A percentile compares a stretch with the other conserved stretches of the same genome.
Evolutionary conservation across 37 sponge, comb jelly and placozoan genomes (phyloP).

Genomic region (Chondrosia reniformis): DNA sequence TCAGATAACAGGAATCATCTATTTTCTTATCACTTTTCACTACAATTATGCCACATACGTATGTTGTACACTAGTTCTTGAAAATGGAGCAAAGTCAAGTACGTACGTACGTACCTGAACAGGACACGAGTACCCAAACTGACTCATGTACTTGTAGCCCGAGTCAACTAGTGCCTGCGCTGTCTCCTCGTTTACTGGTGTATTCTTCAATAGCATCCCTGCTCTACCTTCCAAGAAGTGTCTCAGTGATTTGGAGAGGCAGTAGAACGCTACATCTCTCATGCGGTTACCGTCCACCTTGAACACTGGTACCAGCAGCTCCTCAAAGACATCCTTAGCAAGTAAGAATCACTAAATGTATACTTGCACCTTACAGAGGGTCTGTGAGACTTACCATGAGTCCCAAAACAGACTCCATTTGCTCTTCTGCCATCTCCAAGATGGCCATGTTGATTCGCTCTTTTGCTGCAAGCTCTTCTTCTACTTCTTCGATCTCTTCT

Average conservation of each 20-base stretch:
- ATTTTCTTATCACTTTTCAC: not conserved
- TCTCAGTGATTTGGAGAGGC: slow-evolving; percentile 41
- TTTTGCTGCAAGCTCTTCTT: slow-evolving; percentile 70
- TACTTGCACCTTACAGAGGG: not conserved
- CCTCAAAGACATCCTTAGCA: slow-evolving; percentile 67
- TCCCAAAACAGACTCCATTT: slow-evolving; percentile 34
- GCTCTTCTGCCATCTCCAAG: slow-evolving; percentile 76
- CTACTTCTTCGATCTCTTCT: slow-evolving; percentile 75
- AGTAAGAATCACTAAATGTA: not conserved
- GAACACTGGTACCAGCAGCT: slow-evolving; percentile 62
- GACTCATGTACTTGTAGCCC: slow-evolving; percentile 83
- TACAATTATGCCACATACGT: not conserved
- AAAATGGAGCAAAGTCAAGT: not conserved
- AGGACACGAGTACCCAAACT: slow-evolving; percentile 87
- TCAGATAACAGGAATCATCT: not conserved
- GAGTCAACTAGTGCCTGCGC: slow-evolving; percentile 70
- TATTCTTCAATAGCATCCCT: slow-evolving; percentile 74
- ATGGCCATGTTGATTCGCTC: slow-evolving; percentile 68
- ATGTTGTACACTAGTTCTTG: not conserved
- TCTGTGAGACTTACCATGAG: slow-evolving; percentile 35
- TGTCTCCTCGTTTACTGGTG: slow-evolving; percentile 34
- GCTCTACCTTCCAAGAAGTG: slow-evolving; percentile 52
- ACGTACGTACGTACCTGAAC: slow-evolving; percentile 63
- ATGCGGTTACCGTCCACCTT: slow-evolving; percentile 63
- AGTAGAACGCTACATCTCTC: slow-evolving; percentile 57